Evolutionary conservation across 1,140 invertebrate species (phyloP), one percentile per base, ranked within the genome.

Genomic region (Caenorhabditis tropicalis): DNA sequence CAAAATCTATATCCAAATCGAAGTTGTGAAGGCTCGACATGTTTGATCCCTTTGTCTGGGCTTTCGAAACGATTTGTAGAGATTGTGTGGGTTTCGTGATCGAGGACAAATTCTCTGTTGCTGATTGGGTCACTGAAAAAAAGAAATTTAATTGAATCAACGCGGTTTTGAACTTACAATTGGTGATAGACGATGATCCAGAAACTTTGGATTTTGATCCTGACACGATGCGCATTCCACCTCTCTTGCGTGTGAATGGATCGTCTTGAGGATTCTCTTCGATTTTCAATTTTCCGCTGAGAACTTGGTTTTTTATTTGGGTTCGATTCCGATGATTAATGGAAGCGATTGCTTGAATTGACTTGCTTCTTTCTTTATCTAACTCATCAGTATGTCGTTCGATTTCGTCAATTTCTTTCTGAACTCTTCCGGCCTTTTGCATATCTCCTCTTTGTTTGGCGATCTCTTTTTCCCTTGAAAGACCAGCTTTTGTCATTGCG

Each of bases 191-290:
- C 19, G 60, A 70, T 0, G 60, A 36, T 6, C 10, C 5, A 1
- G 60, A 39, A 4, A 36, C 31, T 70, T 36, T 70, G 3, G 60
- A 70, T 24, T 70, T 70, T 1, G 60, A 70, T 39, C 60, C 60
- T 16, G 60, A 70, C 15, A 70, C 60, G 2, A 70, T 16, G 39
- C 60, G 60, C 60, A 70, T 70, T 7, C 60, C 60, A 29, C 60
- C 60, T 33, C 39, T 70, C 60, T 70, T 70, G 3, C 60, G n/a
- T 36, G 60, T 70, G 31, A 70, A 70, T 10, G 60, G 60, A 70
- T 70, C 60, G 19, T 70, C 60, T 19, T 70, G 60, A 7, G 31
- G n/a, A 24, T 36, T 70, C 33, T 70, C 60, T 24, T 70, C 60
- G 24, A 70, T 70, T n/a, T 70, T 70, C 19, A 70, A 36, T n/a